Evolutionary conservation across 2,797 vertebrate genomes (phyloP).

Genomic region (Cyclura pinguis): DNA sequence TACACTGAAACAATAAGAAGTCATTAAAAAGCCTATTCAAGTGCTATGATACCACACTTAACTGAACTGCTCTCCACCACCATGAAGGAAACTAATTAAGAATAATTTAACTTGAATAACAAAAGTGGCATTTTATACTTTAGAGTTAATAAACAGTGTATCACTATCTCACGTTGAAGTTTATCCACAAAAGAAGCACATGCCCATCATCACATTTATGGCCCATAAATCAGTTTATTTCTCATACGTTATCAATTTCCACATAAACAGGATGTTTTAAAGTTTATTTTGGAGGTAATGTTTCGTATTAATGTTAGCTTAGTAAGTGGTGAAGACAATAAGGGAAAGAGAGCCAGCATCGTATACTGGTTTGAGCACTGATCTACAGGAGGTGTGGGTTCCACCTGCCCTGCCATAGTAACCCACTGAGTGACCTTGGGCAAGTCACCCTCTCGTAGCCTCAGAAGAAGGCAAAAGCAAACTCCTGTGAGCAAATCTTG

Average conservation of each 20-base stretch:
- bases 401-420: too few species aligned
- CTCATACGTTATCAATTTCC: background rate
- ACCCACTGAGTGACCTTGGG: too few species aligned
- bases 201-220: background rate
- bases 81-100: background rate
- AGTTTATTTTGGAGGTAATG: background rate
- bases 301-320: background rate
- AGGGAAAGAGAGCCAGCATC: too few species aligned
- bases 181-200: background rate
- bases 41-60: background rate
- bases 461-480: too few species aligned
- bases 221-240: background rate
- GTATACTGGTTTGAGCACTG: too few species aligned
- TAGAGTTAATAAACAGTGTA: background rate
- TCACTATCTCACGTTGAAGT: background rate
- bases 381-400: too few species aligned
- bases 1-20: background rate
- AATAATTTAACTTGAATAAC: background rate
- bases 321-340: background rate
- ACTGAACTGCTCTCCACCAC: background rate
- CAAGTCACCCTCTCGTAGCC: too few species aligned
- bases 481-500: too few species aligned
- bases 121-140: background rate
- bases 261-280: background rate
- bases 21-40: background rate